Evolutionary conservation across 2,113 vertebrate genomes (phyloP).

Genomic region (Penelope pileata): DNA sequence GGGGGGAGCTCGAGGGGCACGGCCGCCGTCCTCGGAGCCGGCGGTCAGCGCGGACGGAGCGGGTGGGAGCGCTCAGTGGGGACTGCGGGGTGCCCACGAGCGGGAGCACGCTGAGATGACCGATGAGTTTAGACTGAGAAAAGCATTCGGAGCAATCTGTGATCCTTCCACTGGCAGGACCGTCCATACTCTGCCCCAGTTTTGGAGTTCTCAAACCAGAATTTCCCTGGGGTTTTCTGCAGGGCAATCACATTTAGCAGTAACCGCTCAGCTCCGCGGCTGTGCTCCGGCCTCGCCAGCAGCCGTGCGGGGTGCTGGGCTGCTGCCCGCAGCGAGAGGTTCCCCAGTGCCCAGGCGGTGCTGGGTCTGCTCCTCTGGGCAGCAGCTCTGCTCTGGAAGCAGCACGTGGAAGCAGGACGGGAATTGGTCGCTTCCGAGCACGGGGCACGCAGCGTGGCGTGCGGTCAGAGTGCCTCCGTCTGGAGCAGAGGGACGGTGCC

Average conservation of each 20-base stretch:
- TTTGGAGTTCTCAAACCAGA: neutral
- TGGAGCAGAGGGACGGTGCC: neutral
- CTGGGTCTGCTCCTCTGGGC: neutral
- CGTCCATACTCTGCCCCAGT: neutral
- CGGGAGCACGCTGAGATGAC: neutral
- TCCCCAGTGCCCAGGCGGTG: neutral
- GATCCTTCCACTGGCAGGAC: neutral
- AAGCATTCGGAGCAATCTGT: neutral
- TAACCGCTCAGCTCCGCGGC: neutral
- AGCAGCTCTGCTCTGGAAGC: too few relatives aligned
- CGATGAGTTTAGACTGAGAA: neutral
- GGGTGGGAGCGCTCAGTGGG: neutral
- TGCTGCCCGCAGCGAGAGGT: neutral
- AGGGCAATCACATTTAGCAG: neutral
- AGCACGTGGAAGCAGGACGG: neutral
- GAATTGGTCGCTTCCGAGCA: neutral
- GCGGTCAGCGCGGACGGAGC: neutral
- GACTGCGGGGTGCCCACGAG: neutral
- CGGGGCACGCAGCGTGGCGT: neutral
- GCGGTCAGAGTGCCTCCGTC: neutral
- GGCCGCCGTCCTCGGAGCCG: neutral
- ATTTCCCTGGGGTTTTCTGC: constrained; percentile 24
- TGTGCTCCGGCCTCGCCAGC: neutral
- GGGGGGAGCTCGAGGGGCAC: too few relatives aligned
- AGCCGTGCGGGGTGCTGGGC: neutral